A percentile compares a stretch with the other conserved stretches of the same genome.
Conservation (phyloP, 2,113 vertebrate species). For the Tichodroma muraria region DNA sequence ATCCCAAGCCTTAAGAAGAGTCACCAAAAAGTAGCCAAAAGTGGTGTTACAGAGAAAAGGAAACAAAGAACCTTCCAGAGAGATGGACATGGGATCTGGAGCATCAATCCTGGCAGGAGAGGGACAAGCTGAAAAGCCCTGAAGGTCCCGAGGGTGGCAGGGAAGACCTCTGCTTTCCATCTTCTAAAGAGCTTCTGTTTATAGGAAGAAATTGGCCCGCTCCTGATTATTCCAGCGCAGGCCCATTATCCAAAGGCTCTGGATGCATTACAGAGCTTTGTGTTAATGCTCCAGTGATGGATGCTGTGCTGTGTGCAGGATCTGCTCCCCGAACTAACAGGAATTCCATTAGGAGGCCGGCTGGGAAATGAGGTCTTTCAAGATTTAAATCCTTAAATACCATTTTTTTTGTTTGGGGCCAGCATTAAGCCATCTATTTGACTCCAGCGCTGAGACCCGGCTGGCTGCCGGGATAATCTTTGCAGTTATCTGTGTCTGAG, state of each 20-base stretch:
- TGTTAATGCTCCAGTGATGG: constrained; percentile 43
- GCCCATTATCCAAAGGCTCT: not conserved
- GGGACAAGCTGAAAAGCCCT: not conserved
- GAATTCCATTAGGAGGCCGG: constrained; percentile 19
- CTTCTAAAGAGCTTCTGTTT: not conserved
- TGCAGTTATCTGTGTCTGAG: constrained; percentile 58
- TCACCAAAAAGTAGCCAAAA: not conserved
- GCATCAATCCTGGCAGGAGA: not conserved
- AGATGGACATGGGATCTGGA: not conserved
- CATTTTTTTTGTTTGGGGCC: not conserved
- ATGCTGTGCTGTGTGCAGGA: constrained; percentile 3
- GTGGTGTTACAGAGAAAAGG: not conserved
- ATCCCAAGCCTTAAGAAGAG: not conserved
- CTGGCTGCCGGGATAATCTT: constrained; percentile 40
- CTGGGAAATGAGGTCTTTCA: constrained; percentile 33
- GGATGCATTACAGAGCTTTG: not conserved
- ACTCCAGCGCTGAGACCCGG: not conserved
- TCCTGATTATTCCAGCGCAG: not conserved
- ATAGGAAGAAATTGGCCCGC: not conserved
- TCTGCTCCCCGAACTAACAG: not conserved
- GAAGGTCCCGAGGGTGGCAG: not conserved
- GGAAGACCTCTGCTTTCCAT: not conserved
- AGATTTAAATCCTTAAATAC: constrained; percentile 44
- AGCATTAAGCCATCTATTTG: constrained; percentile 41
- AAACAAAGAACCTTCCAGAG: not conserved